These are phyloP conservation scores for Epizoanthus scotinus DNA, from an alignment of 92 coral and sea anemone species.

Conservation along the genomic window DNA sequence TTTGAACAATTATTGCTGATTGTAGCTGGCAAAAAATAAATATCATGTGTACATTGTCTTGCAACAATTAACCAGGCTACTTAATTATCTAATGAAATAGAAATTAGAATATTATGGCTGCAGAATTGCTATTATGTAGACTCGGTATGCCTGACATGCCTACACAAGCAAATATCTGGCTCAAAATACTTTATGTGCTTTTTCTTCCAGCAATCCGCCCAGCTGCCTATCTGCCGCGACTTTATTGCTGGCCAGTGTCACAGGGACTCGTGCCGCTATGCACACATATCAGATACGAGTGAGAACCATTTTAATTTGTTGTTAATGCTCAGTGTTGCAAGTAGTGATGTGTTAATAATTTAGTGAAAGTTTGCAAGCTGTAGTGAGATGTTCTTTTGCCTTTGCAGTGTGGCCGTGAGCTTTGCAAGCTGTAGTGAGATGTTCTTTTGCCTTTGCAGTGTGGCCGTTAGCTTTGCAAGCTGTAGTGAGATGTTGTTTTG, in stretches of 20 bases:
- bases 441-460: no score
- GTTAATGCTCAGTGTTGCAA: constrained; percentile 31
- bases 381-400: no score
- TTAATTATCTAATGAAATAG: constrained; percentile 73
- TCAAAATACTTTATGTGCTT: constrained; percentile 67
- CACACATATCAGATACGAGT: constrained; percentile 97
- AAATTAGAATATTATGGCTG: not conserved
- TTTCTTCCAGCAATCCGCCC: constrained; percentile 88
- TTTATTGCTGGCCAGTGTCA: constrained; percentile 97
- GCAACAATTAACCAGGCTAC: constrained; percentile 90
- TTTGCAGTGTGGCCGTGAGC: no score
- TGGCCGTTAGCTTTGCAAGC: no score
- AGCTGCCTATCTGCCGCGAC: constrained; percentile 99
- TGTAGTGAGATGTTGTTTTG: no score
- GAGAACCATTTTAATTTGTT: constrained; percentile 73
- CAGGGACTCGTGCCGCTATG: constrained; percentile 99
- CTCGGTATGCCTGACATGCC: not conserved
- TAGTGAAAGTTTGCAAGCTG: no score
- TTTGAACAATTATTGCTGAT: no score
- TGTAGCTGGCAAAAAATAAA: no score
- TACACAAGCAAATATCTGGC: constrained; percentile 31
- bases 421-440: no score
- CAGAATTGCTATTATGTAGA: not conserved
- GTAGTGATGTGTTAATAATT: constrained; percentile 13
- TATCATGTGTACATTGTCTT: constrained; percentile 71